These are phyloP conservation scores for Drosophila borealis DNA, from an alignment of 2,888 invertebrate species.

Conservation along the genomic window DNA sequence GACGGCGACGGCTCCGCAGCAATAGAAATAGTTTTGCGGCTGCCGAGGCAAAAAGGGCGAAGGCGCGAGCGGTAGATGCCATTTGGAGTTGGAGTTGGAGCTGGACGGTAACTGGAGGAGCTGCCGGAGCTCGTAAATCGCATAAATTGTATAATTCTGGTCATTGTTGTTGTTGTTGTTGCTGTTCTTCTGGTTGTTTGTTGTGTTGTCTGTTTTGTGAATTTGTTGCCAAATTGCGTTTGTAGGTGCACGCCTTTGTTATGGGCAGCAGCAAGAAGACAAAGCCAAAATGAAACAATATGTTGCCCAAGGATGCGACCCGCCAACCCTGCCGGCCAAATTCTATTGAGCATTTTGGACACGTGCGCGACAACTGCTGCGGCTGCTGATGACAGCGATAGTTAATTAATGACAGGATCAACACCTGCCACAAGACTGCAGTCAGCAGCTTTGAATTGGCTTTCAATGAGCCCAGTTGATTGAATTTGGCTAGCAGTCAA, in stretches of 20 bases:
- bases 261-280: conserved; percentile 14
- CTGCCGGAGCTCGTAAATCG: conserved; percentile 74
- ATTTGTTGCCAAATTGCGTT: conserved; percentile 82
- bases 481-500: conserved; percentile 67
- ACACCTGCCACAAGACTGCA: conserved; percentile 65
- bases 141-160: conserved; percentile 81
- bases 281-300: conserved; percentile 68
- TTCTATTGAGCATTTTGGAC: conserved; percentile 52
- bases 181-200: conserved; percentile 34
- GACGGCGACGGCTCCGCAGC: conserved; percentile 75
- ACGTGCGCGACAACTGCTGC: conserved; percentile 44
- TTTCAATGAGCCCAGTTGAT: conserved; percentile 54
- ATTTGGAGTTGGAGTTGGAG: conserved; percentile 8
- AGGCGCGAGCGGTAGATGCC: conserved; percentile 30
- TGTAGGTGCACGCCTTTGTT: conserved; percentile 72
- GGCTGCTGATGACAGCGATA: conserved; percentile 69
- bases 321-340: conserved; percentile 3
- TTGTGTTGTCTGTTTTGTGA: conserved; percentile 60
- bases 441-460: conserved; percentile 72
- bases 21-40: conserved; percentile 79
- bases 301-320: conserved; percentile 46
- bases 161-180: conserved; percentile 51
- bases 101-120: conserved; percentile 38
- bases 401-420: conserved; percentile 67
- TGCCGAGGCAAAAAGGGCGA: conserved; percentile 40